Percentiles rank a stretch among this genome's conserved stretches.
Evolutionary conservation across 2,888 invertebrate species (phyloP).

Genomic region (Volucella inflata): DNA sequence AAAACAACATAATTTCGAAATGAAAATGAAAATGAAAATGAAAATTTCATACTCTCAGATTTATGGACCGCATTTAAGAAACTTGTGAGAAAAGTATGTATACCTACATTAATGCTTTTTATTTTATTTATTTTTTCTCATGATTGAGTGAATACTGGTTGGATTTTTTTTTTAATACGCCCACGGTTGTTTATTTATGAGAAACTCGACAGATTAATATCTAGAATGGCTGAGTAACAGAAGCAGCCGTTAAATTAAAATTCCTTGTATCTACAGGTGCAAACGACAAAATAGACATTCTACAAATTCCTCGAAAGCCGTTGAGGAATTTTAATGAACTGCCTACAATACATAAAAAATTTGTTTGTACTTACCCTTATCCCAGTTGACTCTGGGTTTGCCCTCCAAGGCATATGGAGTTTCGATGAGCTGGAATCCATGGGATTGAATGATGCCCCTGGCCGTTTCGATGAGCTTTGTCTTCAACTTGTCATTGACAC

Average conservation of each 20-base stretch:
- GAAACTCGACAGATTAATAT: constrained; percentile 57
- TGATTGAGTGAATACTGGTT: constrained; percentile 62
- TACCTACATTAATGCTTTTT: background rate
- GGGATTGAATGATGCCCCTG: constrained; percentile 86
- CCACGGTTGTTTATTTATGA: constrained; percentile 66
- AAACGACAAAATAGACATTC: constrained; percentile 44
- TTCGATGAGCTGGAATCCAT: constrained; percentile 88
- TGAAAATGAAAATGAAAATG: constrained; percentile 36
- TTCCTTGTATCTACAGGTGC: constrained; percentile 70
- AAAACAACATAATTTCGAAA: constrained; percentile 40
- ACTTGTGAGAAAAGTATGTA: constrained; percentile 29
- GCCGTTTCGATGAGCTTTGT: constrained; percentile 86
- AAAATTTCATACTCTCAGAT: constrained; percentile 38
- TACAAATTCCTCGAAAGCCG: constrained; percentile 9
- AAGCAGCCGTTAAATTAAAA: constrained; percentile 66
- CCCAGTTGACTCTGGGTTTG: constrained; percentile 91
- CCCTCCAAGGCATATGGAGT: constrained; percentile 91
- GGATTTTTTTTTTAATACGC: constrained; percentile 64
- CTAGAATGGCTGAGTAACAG: constrained; percentile 44
- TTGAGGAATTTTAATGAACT: constrained; percentile 41
- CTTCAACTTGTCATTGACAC: constrained; percentile 87
- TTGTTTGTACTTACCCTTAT: constrained; percentile 86
- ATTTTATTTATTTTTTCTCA: constrained; percentile 28
- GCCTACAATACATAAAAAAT: constrained; percentile 12
- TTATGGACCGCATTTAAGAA: constrained; percentile 48